Evolutionary conservation across 1,140 invertebrate species (phyloP), one percentile per base, ranked within the genome.

Genomic region (Heliothis virescens): DNA sequence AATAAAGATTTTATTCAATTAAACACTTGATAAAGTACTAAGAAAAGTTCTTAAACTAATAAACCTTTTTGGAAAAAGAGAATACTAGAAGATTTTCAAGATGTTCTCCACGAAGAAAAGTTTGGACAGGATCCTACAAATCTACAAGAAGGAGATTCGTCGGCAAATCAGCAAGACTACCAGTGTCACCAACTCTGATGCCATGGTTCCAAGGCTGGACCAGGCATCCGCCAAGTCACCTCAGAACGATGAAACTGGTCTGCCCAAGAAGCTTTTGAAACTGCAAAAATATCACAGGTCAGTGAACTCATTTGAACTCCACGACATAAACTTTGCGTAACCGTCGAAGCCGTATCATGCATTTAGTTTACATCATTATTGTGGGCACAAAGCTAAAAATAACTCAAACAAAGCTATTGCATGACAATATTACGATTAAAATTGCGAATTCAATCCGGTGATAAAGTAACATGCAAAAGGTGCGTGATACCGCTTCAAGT

Each of bases 101-200:
- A 95, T 95, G 95, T 95, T 94, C 84, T 89, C 92, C 16, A 90
- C 91, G 74, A 91, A 86, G 85, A 92, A 92, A 83, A 94, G 92
- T 87, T 84, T 93, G 80, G 92, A 92, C n/a, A 91, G 85, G 82
- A 82, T 93, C 76, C 74, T 92, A 48, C 90, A 90, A 90, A 89
- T 88, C 78, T 95, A 91, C 89, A 93, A 90, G 89, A 93, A 92
- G 87, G 95, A 92, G 86, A 81, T 95, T 76, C 90, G 92, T 79
- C 92, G 95, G 73, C 92, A 92, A 62, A 96, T 96, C 76, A 95
- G 95, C 88, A 96, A 95, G 89, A 96, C 95, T 0, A 94, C 95
- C 15, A 95, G 93, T 79, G 95, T 94, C 29, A 94, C 95, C n/a
- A 96, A 96, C 83, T 96, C 95, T n/a, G 95, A 96, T 83, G 94